Percentiles rank a stretch among this genome's conserved stretches.
phyloP scores from a whole-genome alignment of 35 echinoderm and acorn worm genomes.

The Heliocidaris tuberculata region DNA sequence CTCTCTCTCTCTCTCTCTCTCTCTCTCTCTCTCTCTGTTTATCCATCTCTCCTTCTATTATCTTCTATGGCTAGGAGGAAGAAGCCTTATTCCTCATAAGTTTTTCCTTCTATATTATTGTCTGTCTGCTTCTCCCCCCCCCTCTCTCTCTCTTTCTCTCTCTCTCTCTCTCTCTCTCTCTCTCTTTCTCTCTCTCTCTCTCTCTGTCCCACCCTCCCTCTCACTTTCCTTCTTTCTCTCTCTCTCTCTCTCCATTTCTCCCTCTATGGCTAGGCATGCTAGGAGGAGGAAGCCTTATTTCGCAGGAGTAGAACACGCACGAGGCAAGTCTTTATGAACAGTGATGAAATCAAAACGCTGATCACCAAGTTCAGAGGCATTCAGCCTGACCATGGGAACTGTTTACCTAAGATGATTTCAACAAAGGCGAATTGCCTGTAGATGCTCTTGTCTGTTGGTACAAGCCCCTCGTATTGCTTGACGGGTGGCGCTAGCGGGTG shows the following conservation, averaged over 20 bases:
- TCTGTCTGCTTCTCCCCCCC: too few relatives aligned
- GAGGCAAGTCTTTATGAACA: too few relatives aligned
- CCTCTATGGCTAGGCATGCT: background rate
- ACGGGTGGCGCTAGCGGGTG: background rate
- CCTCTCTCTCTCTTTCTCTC: too few relatives aligned
- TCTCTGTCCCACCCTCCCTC: background rate
- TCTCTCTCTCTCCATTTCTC: background rate
- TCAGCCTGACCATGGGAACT: background rate
- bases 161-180: background rate
- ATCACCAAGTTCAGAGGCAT: background rate
- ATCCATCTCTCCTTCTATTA: background rate
- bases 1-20: conserved; percentile 45
- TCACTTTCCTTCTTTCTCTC: background rate
- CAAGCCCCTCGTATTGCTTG: background rate
- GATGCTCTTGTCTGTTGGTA: background rate
- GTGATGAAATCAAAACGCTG: background rate
- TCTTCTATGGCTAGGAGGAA: background rate
- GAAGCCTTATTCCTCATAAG: too few relatives aligned
- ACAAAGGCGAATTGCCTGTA: background rate
- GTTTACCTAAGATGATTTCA: background rate
- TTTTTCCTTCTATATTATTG: too few relatives aligned
- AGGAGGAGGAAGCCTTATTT: too few relatives aligned
- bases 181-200: background rate
- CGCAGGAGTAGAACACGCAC: too few relatives aligned
- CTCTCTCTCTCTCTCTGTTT: conserved; percentile 3